Evolutionary conservation across 2,113 vertebrate genomes (phyloP).

Genomic region (Hirundichthys speculiger): DNA sequence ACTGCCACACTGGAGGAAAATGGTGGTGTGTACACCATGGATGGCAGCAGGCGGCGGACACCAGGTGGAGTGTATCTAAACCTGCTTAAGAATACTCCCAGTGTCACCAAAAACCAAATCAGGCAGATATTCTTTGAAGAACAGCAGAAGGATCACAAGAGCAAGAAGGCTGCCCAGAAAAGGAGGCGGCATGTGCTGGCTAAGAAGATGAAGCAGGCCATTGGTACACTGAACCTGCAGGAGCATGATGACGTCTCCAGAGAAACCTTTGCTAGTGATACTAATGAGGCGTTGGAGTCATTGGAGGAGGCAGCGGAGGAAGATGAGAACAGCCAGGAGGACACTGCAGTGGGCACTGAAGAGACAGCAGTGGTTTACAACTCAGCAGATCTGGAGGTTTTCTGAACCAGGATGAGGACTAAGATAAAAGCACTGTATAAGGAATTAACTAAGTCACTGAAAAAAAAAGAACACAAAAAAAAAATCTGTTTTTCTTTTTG

Average conservation of each 20-base stretch:
- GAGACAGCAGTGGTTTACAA: slow-evolving; percentile 90
- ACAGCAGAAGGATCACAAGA: slow-evolving; percentile 87
- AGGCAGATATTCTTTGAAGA: slow-evolving; percentile 92
- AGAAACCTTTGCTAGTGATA: slow-evolving; percentile 97
- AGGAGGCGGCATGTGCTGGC: slow-evolving; percentile 88
- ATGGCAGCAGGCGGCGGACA: slow-evolving; percentile 93
- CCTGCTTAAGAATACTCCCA: slow-evolving; percentile 92
- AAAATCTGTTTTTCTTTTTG: no score
- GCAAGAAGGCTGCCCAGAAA: slow-evolving; percentile 94
- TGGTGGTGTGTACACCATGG: slow-evolving; percentile 92
- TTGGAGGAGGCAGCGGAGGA: slow-evolving; percentile 89
- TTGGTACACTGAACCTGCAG: slow-evolving; percentile 92
- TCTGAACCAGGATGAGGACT: slow-evolving; percentile 70
- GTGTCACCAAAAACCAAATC: slow-evolving; percentile 87
- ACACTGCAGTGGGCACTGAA: slow-evolving; percentile 85
- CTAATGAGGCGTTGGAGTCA: slow-evolving; percentile 93
- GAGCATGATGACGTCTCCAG: slow-evolving; percentile 94
- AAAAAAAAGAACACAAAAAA: no score
- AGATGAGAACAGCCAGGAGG: slow-evolving; percentile 81
- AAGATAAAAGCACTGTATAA: slow-evolving; percentile 1
- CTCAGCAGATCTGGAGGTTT: slow-evolving; percentile 89
- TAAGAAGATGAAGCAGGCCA: slow-evolving; percentile 97
- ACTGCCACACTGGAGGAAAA: slow-evolving; percentile 91
- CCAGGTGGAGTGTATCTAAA: slow-evolving; percentile 96
- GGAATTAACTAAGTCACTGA: slow-evolving; percentile 2